These are phyloP conservation scores for Lochmaea crataegi DNA, from an alignment of 2,888 invertebrate species.

Conservation along the genomic window DNA sequence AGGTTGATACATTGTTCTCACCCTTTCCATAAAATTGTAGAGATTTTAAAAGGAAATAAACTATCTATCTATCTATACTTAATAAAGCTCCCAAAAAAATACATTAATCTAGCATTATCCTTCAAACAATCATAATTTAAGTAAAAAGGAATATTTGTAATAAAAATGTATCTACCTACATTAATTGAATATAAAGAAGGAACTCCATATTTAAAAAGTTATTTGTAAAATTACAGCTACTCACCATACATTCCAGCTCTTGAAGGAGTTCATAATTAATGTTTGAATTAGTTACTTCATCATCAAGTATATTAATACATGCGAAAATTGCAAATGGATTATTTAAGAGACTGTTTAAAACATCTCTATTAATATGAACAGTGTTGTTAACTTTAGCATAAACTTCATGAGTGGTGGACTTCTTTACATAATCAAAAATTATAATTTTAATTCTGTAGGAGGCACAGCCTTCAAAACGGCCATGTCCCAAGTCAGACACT, in stretches of 20 bases:
- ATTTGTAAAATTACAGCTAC: constrained; percentile 7
- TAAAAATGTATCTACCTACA: no score
- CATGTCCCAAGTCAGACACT: constrained; percentile 49
- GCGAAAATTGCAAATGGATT: constrained; percentile 51
- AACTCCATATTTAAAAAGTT: neutral
- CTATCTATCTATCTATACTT: no score
- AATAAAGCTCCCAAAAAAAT: no score
- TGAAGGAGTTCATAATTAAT: constrained; percentile 42
- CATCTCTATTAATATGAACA: constrained; percentile 45
- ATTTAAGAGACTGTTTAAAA: constrained; percentile 43
- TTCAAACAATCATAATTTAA: no score
- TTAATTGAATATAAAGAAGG: no score
- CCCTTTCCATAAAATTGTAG: no score
- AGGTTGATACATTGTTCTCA: no score
- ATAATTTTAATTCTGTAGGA: constrained; percentile 43
- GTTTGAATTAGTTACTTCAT: constrained; percentile 19
- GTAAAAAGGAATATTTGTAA: no score
- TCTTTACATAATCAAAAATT: constrained; percentile 45
- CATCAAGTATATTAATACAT: constrained; percentile 41
- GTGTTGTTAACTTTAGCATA: constrained; percentile 38
- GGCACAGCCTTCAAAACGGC: constrained; percentile 35
- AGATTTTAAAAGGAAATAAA: no score
- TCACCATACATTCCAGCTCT: constrained; percentile 55
- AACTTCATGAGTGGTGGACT: constrained; percentile 31
- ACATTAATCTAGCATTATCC: no score